Conservation (phyloP, 2,797 vertebrate species). For the Lepus townsendii region DNA sequence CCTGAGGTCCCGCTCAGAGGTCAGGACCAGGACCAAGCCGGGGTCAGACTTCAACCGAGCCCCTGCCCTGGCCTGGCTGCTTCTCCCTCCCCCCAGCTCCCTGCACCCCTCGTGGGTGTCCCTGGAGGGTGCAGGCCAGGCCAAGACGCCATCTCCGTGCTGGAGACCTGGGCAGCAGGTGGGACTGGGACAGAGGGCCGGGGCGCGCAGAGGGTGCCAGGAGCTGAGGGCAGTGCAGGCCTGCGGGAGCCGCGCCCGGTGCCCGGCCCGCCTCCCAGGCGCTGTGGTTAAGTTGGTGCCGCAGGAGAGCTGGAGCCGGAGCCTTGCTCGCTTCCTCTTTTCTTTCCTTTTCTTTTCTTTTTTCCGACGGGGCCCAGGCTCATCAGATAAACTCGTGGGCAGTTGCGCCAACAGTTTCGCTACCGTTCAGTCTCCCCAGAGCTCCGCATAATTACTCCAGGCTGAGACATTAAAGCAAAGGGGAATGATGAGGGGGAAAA, state of each 20-base stretch:
- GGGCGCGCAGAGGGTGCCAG: accelerated
- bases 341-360: conserved; percentile 51
- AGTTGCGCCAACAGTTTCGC: conserved; percentile 85
- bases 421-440: conserved; percentile 86
- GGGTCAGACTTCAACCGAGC: background rate
- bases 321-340: background rate
- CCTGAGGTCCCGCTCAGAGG: background rate
- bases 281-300: conserved; percentile 70
- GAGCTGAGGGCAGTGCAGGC: background rate
- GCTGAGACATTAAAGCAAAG: conserved; percentile 86
- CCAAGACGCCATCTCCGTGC: background rate
- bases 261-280: conserved; percentile 39
- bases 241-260: background rate
- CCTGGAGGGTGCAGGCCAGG: background rate
- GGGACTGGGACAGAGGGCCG: background rate
- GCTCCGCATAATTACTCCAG: conserved; percentile 88
- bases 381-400: conserved; percentile 87
- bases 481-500: conserved; percentile 54
- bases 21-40: too few relatives aligned
- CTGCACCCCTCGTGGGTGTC: background rate
- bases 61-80: background rate
- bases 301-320: conserved; percentile 64
- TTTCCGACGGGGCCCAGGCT: conserved; percentile 77
- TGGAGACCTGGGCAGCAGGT: background rate
- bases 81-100: background rate